Conservation (phyloP, 2,888 invertebrate genomes). For the Leucoma salicis region DNA sequence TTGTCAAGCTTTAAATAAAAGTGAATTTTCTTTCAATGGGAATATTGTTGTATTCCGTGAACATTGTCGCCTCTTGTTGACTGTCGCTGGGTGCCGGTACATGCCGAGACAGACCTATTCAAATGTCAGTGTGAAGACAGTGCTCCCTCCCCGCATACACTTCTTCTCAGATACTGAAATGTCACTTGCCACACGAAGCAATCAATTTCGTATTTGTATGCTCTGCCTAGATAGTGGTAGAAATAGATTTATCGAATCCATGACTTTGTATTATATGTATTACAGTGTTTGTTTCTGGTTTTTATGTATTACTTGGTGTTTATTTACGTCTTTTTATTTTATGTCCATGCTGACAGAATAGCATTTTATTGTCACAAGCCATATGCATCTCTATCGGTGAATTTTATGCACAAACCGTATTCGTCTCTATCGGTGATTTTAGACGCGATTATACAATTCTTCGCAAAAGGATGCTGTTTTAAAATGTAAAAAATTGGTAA, state of each 20-base stretch:
- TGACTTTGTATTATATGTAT: constrained; percentile 50
- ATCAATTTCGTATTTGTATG: constrained; percentile 82
- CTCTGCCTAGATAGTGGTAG: constrained; percentile 66
- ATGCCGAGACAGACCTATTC: constrained; percentile 79
- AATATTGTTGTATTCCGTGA: constrained; percentile 66
- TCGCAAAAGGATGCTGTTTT: no score
- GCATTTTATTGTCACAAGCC: no score
- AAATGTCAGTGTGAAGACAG: constrained; percentile 75
- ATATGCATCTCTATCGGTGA: no score
- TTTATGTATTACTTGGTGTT: no score
- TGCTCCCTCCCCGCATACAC: constrained; percentile 38
- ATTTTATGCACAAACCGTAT: no score
- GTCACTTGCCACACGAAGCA: constrained; percentile 79
- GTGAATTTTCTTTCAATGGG: constrained; percentile 78
- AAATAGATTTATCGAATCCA: constrained; percentile 69
- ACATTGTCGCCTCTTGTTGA: constrained; percentile 78
- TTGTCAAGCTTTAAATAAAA: constrained; percentile 65
- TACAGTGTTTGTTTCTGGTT: no score
- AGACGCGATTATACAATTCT: no score
- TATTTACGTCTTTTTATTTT: no score
- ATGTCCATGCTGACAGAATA: no score
- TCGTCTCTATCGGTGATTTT: no score
- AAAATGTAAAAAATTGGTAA: no score
- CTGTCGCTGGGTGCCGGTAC: constrained; percentile 76
- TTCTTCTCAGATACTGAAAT: constrained; percentile 68